These are phyloP conservation scores for Tipula vernalis DNA, from an alignment of 2,888 invertebrate species.

Conservation along the genomic window DNA sequence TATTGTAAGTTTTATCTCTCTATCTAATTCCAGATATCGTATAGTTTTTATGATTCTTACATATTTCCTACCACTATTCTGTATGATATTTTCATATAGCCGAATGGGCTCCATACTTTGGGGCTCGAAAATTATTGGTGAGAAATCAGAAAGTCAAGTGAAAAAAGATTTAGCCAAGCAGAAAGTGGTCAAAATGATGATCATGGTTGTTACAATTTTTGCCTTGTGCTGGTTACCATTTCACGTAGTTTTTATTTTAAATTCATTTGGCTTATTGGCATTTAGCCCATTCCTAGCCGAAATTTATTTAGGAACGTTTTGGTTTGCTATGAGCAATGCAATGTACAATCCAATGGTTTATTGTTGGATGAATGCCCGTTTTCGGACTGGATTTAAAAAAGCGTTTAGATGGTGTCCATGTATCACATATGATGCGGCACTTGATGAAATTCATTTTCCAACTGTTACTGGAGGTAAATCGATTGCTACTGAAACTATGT, in stretches of 20 bases:
- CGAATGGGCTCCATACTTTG: not conserved
- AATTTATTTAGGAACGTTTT: not conserved
- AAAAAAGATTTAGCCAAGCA: not conserved
- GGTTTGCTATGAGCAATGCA: not conserved
- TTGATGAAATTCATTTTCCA: not conserved
- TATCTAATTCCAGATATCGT: not conserved
- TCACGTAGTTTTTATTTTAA: not conserved
- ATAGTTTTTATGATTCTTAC: not conserved
- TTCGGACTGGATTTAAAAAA: not conserved
- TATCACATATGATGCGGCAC: not conserved
- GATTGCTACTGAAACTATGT: not conserved
- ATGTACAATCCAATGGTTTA: not conserved
- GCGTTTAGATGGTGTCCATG: not conserved
- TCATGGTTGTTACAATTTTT: not conserved
- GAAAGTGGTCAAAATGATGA: not conserved
- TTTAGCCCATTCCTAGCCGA: not conserved
- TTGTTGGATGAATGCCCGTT: not conserved
- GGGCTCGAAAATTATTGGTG: not conserved
- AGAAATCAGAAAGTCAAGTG: not conserved
- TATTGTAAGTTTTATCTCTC: too few relatives aligned
- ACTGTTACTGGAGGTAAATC: not conserved
- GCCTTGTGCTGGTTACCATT: not conserved
- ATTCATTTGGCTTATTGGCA: too few relatives aligned
- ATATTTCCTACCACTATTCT: not conserved
- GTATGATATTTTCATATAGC: not conserved